Evolutionary conservation across 2,888 invertebrate genomes (phyloP).

Genomic region (Drosophila putrida): DNA sequence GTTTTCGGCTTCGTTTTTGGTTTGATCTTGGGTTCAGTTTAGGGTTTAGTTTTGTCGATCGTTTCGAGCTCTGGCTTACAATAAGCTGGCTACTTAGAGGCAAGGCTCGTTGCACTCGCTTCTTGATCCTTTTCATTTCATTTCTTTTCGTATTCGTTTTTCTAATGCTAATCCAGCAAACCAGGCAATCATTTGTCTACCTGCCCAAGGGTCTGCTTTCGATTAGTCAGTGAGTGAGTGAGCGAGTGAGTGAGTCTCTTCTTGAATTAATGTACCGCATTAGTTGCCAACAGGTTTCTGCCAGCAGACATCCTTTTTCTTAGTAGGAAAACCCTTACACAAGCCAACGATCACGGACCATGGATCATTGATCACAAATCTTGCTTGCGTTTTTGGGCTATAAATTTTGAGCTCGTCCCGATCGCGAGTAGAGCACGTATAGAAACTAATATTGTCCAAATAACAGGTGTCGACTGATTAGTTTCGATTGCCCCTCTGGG

Average conservation of each 20-base stretch:
- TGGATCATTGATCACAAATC: conserved; percentile 14
- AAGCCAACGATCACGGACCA: conserved; percentile 12
- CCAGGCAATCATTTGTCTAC: conserved; percentile 52
- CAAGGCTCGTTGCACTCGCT: conserved; percentile 33
- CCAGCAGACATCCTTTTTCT: conserved; percentile 43
- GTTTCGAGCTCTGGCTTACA: conserved; percentile 43
- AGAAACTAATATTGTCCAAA: conserved; percentile 63
- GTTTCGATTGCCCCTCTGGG: conserved; percentile 43
- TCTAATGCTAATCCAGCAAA: conserved; percentile 70
- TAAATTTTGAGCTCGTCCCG: conserved; percentile 18
- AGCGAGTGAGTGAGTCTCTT: conserved; percentile 30
- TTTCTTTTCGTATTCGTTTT: conserved; percentile 13
- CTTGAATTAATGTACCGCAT: conserved; percentile 74
- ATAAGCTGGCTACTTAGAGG: conserved; percentile 58
- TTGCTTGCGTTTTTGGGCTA: conserved; percentile 33
- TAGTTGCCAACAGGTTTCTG: conserved; percentile 70
- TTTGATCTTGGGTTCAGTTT: conserved; percentile 6
- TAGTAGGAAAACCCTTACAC: conserved; percentile 42
- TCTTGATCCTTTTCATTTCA: conserved; percentile 35
- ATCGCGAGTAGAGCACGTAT: conserved; percentile 54
- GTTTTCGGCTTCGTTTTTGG: conserved; percentile 13
- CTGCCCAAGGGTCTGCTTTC: conserved; percentile 45
- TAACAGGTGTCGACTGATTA: conserved; percentile 78
- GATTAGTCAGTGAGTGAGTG: conserved; percentile 49
- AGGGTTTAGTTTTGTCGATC: conserved; percentile 8